Conservation (phyloP, 2,797 vertebrate species). For the Onychomys leucogaster region DNA sequence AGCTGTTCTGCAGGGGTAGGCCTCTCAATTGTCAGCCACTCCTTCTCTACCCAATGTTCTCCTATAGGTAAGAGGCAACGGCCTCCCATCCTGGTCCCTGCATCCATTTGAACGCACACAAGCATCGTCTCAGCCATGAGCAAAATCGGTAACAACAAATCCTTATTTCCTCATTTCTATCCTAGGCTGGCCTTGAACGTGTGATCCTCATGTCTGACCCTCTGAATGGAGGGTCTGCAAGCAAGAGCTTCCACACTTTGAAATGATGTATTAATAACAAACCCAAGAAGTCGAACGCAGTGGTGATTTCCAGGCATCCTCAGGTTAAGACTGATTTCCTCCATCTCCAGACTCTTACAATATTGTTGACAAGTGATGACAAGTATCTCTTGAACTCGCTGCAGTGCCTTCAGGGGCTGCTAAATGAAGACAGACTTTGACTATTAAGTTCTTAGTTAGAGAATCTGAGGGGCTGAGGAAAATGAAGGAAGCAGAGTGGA, state of each 20-base stretch:
- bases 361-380: neutral
- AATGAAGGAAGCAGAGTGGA: neutral
- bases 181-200: neutral
- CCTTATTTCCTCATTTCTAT: neutral
- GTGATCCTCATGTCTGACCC: neutral
- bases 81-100: neutral
- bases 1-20: neutral
- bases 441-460: neutral
- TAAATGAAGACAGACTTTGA: neutral
- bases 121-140: neutral
- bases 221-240: neutral
- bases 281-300: neutral
- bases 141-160: neutral
- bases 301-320: neutral
- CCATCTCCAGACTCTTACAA: neutral
- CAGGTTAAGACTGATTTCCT: neutral
- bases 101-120: neutral
- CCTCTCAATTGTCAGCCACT: neutral
- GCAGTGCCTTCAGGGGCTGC: neutral
- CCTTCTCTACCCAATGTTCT: neutral
- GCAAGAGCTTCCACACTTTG: neutral
- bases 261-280: neutral
- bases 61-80: neutral
- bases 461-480: neutral
- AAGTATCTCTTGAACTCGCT: neutral